A percentile compares a stretch with the other conserved stretches of the same genome.
Conservation (phyloP, 1,140 invertebrate species). For the Achatina immaculata region DNA sequence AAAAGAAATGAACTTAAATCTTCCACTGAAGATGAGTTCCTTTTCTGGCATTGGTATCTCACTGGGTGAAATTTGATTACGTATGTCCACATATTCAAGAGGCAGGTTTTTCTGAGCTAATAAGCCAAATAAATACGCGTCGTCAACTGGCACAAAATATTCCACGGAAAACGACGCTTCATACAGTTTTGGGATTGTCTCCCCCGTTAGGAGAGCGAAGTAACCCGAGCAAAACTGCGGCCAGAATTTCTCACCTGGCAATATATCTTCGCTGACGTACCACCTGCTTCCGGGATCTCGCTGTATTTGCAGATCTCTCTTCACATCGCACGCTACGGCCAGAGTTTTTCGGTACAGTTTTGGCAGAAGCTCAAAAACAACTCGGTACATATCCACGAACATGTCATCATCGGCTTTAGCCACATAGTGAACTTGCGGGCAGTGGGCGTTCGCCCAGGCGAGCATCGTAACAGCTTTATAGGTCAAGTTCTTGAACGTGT, state of each 20-base stretch:
- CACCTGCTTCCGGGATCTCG: constrained; percentile 68
- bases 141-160: constrained; percentile 65
- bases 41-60: neutral
- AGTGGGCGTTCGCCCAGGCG: constrained; percentile 80
- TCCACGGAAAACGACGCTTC: constrained; percentile 51
- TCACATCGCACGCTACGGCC: constrained; percentile 49
- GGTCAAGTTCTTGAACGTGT: constrained; percentile 58
- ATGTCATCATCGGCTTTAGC: constrained; percentile 94
- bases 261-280: constrained; percentile 61
- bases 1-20: constrained; percentile 22
- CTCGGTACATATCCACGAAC: constrained; percentile 75
- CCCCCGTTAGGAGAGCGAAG: constrained; percentile 67
- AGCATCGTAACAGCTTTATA: constrained; percentile 83
- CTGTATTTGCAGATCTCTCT: constrained; percentile 47
- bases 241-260: constrained; percentile 55
- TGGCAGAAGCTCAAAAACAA: constrained; percentile 54
- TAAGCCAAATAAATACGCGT: constrained; percentile 69
- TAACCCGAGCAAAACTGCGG: constrained; percentile 71
- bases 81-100: neutral
- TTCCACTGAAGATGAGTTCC: neutral
- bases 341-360: constrained; percentile 17
- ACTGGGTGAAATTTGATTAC: neutral
- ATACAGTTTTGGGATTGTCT: constrained; percentile 65
- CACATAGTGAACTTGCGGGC: constrained; percentile 78
- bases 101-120: constrained; percentile 40